A percentile compares a stretch with the other conserved stretches of the same genome.
Conservation (phyloP, 2,888 invertebrate genomes). For the Lagria hirta region DNA sequence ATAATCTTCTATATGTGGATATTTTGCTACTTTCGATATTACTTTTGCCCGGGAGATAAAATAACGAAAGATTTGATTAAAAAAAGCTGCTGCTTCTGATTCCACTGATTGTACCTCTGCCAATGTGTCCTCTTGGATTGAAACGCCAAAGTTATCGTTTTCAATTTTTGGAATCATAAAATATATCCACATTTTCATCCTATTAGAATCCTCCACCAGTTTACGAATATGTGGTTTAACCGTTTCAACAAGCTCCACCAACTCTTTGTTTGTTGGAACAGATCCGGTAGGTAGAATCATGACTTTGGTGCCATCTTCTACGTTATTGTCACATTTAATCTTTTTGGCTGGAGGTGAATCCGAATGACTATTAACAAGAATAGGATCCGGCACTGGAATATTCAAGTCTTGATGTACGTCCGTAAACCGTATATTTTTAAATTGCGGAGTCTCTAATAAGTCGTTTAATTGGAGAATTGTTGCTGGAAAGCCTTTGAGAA, state of each 20-base stretch:
- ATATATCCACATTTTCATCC: conserved; percentile 99
- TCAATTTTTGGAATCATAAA: conserved; percentile 99
- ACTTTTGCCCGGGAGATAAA: conserved; percentile 84
- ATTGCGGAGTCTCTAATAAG: conserved; percentile 78
- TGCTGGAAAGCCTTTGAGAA: conserved; percentile 88
- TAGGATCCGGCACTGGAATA: conserved; percentile 85
- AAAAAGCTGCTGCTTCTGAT: conserved; percentile 95
- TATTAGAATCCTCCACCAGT: conserved; percentile 91
- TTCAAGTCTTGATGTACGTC: conserved; percentile 82
- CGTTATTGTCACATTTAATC: conserved; percentile 55
- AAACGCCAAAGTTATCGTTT: conserved; percentile 99
- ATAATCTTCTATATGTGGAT: conserved; percentile 96
- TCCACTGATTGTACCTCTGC: conserved; percentile 97
- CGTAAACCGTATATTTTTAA: conserved; percentile 74
- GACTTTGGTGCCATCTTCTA: conserved; percentile 66
- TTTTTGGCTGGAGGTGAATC: conserved; percentile 66
- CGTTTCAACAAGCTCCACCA: conserved; percentile 84
- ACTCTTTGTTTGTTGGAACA: conserved; percentile 83
- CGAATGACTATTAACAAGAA: conserved; percentile 62
- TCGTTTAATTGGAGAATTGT: conserved; percentile 91
- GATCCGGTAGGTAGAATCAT: conserved; percentile 81
- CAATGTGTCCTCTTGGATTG: conserved; percentile 96
- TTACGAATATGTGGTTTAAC: conserved; percentile 96
- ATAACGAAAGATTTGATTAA: conserved; percentile 97
- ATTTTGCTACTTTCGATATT: conserved; percentile 90